Evolutionary conservation across 1,140 invertebrate species (phyloP).

Genomic region (Bombyx mori): ASM3026992v2 NC_085115.1:6204501-6205000

Average conservation of each 20-base stretch:
- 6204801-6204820: too few species aligned
- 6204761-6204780: too few species aligned
- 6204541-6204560: constrained; percentile 67
- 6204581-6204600: constrained; percentile 75
- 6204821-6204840: too few species aligned
- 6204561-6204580: constrained; percentile 72
- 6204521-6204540: constrained; percentile 52
- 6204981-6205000: constrained; percentile 77
- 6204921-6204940: not conserved
- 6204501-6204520: constrained; percentile 76
- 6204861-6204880: too few species aligned
- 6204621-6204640: constrained; percentile 73
- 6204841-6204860: too few species aligned
- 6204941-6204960: constrained; percentile 3
- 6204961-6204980: constrained; percentile 74
- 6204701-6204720: too few species aligned
- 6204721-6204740: too few species aligned
- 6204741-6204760: too few species aligned
- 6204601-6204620: constrained; percentile 72
- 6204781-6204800: too few species aligned
- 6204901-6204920: not conserved
- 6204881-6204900: not conserved
- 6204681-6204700: too few species aligned
- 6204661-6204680: too few species aligned
- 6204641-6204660: constrained; percentile 25